Evolutionary conservation across 2,888 invertebrate genomes (phyloP), one percentile per base, ranked within the genome.

Genomic region (Yponomeuta sedellus): DNA sequence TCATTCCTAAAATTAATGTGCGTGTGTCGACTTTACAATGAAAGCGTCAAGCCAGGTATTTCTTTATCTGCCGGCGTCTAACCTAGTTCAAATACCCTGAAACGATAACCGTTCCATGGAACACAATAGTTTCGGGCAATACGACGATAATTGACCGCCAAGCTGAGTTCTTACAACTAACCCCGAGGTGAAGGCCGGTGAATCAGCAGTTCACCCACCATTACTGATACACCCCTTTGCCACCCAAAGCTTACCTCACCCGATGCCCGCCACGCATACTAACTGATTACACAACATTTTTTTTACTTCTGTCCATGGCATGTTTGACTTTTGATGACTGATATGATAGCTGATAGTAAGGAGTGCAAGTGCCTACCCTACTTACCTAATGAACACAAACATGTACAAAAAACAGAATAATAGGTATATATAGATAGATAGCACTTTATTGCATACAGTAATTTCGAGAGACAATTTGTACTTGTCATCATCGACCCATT

Each of bases 111-210:
- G 44, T 52, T 52, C 16, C 44, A 16, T 52, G 16, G 44, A 44
- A 52, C 44, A 16, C 44, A 16, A 52, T 12, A 12, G 44, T 12
- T 44, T 52, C 44, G 44, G 44, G 44, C 16, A 52, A 52, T 52
- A 52, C 16, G 12, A 52, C 44, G 10, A 52, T 52, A 16, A 52
- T 52, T 52, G 44, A 8, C 16, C 44, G 44, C 16, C 12, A 52
- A 52, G 44, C 16, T 16, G 16, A 52, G 44, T 52, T 52, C 12
- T 52, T 16, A 52, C 16, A 16, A 52, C 10, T 5, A 61, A 61
- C 28, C 1, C 52, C 69, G 66, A 58, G 72, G 71, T 75, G 76
- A 80, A 83, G 83, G 84, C 72, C 83, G 76, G 75, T 81, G 80
- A 81, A 75, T 82, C 80, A 81, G 75, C 40, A 22, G 16, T 44